Base-by-base conservation (phyloP, 1,140 invertebrate genomes). In the Choristoneura fumiferana region DNA sequence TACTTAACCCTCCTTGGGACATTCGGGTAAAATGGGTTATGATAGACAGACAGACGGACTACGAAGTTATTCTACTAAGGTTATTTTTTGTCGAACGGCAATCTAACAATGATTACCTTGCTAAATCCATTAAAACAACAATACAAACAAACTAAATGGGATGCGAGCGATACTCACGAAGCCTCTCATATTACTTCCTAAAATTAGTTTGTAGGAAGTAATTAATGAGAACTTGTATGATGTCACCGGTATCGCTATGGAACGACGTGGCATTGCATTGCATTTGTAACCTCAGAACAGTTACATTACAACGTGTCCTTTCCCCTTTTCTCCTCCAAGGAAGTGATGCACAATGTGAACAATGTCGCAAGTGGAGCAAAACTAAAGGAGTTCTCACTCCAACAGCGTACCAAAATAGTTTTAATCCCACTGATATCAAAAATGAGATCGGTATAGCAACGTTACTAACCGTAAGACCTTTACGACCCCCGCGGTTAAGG, bases 321-420 rank as follows among this genome's bases (percentile, higher is more conserved):
- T 87, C 74, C 81, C 78, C 78, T 85, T 85, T 83, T 84, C 83
- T 82, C 81, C 65, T 78, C 64, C 69, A 80, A 87, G 84, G 82
- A 85, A 84, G 80, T 82, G 81, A 84, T 76, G 84, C 79, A 81
- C 80, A 74, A 79, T 75, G 63, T 76, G 71, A 17, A 49, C 43
- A 49, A 49, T 49, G 43, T 14, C 40, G 22, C 73, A 78, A 77
- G 67, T 77, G 63, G 67, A 78, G 70, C 78, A 69, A 76, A 79
- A 75, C 73, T 62, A 67, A 71, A 75, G 53, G 38, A 66, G 62
- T 58, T 60, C 69, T 57, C 35, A 52, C 15, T 13, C 4, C 52
- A 10, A 1, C 29, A n/a, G n/a, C 12, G 17, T 15, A 5, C 1
- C 59, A 63, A 45, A 52, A 45, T 29, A 43, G 52, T 17, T 36